Evolutionary conservation across 2,888 invertebrate genomes (phyloP).

Genomic region (Troilus luridus): DNA sequence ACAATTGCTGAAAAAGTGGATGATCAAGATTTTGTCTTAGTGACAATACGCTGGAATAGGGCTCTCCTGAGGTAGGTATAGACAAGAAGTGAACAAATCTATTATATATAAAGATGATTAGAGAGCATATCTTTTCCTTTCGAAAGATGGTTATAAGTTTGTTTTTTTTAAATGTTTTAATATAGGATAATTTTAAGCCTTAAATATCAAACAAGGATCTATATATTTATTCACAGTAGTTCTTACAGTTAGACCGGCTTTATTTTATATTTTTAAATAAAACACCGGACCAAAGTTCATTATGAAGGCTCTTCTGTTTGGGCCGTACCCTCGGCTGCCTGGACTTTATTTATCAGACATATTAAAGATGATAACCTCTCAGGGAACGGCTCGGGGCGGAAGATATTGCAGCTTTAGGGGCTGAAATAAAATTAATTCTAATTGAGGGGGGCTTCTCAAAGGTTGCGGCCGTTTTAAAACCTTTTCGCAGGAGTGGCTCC

Average conservation of each 20-base stretch:
- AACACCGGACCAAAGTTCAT: background rate
- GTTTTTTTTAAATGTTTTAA: too few species aligned
- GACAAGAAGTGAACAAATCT: too few species aligned
- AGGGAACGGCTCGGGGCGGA: too few species aligned
- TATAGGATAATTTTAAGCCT: too few species aligned
- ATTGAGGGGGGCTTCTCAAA: constrained; percentile 28
- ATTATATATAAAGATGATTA: too few species aligned
- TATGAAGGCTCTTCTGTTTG: background rate
- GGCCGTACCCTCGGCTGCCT: background rate
- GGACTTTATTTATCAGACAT: background rate
- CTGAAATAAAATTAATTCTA: constrained; percentile 41
- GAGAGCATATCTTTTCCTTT: too few species aligned
- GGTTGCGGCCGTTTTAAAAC: constrained; percentile 46
- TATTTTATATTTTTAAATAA: background rate
- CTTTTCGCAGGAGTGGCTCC: constrained; percentile 17
- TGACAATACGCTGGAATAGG: too few species aligned
- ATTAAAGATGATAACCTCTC: background rate
- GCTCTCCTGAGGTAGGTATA: too few species aligned
- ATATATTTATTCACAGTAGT: background rate
- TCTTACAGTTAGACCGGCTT: background rate
- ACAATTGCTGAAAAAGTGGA: too few species aligned
- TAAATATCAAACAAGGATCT: too few species aligned
- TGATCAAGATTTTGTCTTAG: too few species aligned
- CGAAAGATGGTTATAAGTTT: too few species aligned
- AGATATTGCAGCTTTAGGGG: background rate